A percentile compares a stretch with the other conserved stretches of the same genome.
Evolutionary conservation across 2,797 vertebrate species (phyloP).

Genomic region (Lepilemur ruficaudatus): DNA sequence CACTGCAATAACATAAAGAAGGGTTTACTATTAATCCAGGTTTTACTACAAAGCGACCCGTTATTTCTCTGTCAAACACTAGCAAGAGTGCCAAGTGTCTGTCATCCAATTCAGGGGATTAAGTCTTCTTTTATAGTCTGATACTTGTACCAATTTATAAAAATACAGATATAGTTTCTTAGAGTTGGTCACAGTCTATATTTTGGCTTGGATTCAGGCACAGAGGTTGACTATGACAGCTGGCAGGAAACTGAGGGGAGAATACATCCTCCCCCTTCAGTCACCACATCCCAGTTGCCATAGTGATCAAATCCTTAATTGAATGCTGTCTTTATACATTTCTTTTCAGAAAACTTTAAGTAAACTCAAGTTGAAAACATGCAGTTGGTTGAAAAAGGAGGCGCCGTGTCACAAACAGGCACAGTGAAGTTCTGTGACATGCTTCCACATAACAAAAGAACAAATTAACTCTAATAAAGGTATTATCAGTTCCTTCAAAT

Average conservation of each 20-base stretch:
- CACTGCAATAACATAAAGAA: slow-evolving; percentile 87
- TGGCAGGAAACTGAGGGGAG: slow-evolving; percentile 87
- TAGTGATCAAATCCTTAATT: slow-evolving; percentile 88
- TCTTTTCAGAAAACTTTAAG: slow-evolving; percentile 87
- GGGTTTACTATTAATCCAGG: slow-evolving; percentile 88
- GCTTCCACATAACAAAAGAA: slow-evolving; percentile 69
- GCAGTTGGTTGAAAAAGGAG: slow-evolving; percentile 76
- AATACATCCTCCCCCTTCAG: slow-evolving; percentile 84
- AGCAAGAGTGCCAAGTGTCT: slow-evolving; percentile 86
- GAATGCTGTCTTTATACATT: slow-evolving; percentile 88
- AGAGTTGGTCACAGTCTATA: slow-evolving; percentile 85
- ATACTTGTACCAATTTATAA: slow-evolving; percentile 88
- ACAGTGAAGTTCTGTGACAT: slow-evolving; percentile 76
- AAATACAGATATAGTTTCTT: slow-evolving; percentile 90
- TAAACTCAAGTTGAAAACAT: slow-evolving; percentile 86
- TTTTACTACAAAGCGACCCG: slow-evolving; percentile 87
- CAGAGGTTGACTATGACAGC: slow-evolving; percentile 87
- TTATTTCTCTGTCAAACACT: slow-evolving; percentile 87
- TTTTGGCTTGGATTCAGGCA: slow-evolving; percentile 84
- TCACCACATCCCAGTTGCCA: slow-evolving; percentile 85
- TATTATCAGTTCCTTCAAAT: slow-evolving; percentile 72
- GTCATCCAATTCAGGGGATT: slow-evolving; percentile 87
- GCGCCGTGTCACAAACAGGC: slow-evolving; percentile 75
- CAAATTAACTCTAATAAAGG: slow-evolving; percentile 68
- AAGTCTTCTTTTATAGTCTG: slow-evolving; percentile 86